Percentiles rank a stretch among this genome's conserved stretches.
phyloP scores from a whole-genome alignment of 2,888 invertebrate genomes.

The Anorthoa munda region DNA sequence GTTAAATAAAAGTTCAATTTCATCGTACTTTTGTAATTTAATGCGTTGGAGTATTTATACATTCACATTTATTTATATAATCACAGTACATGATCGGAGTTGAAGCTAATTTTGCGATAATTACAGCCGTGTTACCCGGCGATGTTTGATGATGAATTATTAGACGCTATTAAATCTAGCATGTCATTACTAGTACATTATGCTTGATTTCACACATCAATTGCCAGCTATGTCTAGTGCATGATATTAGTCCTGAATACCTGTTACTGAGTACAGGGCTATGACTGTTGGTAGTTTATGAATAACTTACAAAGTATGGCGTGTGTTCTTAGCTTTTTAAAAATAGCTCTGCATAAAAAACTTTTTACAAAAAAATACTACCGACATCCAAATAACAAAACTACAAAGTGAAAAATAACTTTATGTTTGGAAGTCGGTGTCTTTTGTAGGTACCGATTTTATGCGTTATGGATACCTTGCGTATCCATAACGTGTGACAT shows the following conservation, averaged over 20 bases:
- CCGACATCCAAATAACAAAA: too few relatives aligned
- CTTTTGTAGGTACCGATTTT: too few relatives aligned
- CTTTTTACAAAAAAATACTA: too few relatives aligned
- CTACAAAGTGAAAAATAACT: too few relatives aligned
- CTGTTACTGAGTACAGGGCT: background rate
- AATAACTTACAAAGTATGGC: background rate
- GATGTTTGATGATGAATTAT: conserved; percentile 48
- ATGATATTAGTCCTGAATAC: background rate
- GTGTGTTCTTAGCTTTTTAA: background rate
- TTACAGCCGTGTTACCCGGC: conserved; percentile 29
- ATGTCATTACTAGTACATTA: conserved; percentile 22
- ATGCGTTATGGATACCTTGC: too few relatives aligned
- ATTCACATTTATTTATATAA: too few relatives aligned
- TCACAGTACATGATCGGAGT: background rate
- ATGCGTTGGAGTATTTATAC: too few relatives aligned
- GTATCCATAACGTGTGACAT: too few relatives aligned
- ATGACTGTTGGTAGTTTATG: background rate
- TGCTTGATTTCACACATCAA: conserved; percentile 35
- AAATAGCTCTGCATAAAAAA: too few relatives aligned
- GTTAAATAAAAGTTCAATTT: too few relatives aligned
- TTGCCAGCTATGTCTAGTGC: background rate
- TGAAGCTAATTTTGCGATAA: conserved; percentile 29
- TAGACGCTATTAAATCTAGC: conserved; percentile 41
- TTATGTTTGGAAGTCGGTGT: too few relatives aligned
- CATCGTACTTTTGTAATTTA: too few relatives aligned